Conservation (phyloP, 2,797 vertebrate species). For the Scyliorhinus canicula region DNA sequence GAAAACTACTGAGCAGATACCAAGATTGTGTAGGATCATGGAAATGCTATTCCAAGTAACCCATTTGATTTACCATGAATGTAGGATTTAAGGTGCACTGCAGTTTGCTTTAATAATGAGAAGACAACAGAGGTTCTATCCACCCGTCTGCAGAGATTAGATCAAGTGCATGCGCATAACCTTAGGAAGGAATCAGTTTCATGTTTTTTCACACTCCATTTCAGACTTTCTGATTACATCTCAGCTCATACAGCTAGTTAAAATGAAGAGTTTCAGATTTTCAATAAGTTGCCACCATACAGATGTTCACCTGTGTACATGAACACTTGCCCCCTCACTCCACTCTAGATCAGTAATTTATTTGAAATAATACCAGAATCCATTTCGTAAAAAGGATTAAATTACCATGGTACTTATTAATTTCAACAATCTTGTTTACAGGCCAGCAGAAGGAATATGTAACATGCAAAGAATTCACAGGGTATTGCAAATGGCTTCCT, state of each 20-base stretch:
- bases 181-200: background rate
- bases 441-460: background rate
- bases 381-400: background rate
- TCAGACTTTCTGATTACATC: background rate
- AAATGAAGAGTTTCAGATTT: background rate
- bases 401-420: background rate
- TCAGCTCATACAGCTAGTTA: background rate
- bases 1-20: background rate
- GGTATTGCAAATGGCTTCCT: background rate
- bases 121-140: background rate
- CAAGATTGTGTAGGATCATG: background rate
- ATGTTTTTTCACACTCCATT: background rate
- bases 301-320: background rate
- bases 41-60: background rate
- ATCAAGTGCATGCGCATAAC: background rate
- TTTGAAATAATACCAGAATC: background rate
- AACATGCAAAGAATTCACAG: background rate
- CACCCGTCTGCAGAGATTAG: background rate
- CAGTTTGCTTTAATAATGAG: background rate
- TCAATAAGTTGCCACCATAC: background rate
- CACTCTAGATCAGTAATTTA: background rate
- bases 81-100: background rate
- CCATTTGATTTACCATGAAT: background rate
- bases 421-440: background rate
- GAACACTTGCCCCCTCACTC: background rate